Percentiles rank a stretch among this genome's conserved stretches.
phyloP scores from a whole-genome alignment of 92 coral and sea anemone species.

The Porites evermanni region DNA sequence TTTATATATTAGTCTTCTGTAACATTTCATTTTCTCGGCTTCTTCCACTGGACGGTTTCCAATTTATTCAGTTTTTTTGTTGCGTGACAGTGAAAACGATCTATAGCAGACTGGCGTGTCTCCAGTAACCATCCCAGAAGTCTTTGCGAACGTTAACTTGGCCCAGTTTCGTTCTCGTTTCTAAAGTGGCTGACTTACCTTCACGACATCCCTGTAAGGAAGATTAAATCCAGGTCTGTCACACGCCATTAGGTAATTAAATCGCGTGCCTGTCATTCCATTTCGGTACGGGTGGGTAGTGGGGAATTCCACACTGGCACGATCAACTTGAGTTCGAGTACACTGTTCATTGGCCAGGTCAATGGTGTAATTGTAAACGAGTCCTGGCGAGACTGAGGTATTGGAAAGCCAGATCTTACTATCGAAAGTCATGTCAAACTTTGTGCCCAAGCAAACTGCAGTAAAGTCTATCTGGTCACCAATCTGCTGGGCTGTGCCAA shows the following conservation, averaged over 20 bases:
- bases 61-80: too few relatives aligned
- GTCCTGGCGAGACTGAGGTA: slow-evolving; percentile 85
- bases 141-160: too few relatives aligned
- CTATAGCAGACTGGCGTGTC: too few relatives aligned
- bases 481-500: slow-evolving; percentile 82
- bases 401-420: slow-evolving; percentile 79
- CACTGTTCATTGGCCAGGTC: slow-evolving; percentile 67
- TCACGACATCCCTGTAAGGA: slow-evolving; percentile 86
- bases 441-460: slow-evolving; percentile 86
- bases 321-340: slow-evolving; percentile 69
- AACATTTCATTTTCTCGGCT: too few relatives aligned
- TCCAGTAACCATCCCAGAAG: too few relatives aligned
- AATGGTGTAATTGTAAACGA: slow-evolving; percentile 63
- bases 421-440: slow-evolving; percentile 86
- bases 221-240: slow-evolving; percentile 83
- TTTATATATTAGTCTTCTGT: too few relatives aligned
- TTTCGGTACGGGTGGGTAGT: slow-evolving; percentile 81
- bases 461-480: slow-evolving; percentile 64
- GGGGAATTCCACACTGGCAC: slow-evolving; percentile 81
- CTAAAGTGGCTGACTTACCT: slow-evolving; percentile 48
- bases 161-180: too few relatives aligned
- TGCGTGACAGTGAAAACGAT: too few relatives aligned
- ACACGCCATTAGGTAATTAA: slow-evolving; percentile 82
- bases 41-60: too few relatives aligned
- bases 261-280: slow-evolving; percentile 78